A percentile compares a stretch with the other conserved stretches of the same genome.
Evolutionary conservation across 2,113 vertebrate genomes (phyloP).

Genomic region (Leptosomus discolor): DNA sequence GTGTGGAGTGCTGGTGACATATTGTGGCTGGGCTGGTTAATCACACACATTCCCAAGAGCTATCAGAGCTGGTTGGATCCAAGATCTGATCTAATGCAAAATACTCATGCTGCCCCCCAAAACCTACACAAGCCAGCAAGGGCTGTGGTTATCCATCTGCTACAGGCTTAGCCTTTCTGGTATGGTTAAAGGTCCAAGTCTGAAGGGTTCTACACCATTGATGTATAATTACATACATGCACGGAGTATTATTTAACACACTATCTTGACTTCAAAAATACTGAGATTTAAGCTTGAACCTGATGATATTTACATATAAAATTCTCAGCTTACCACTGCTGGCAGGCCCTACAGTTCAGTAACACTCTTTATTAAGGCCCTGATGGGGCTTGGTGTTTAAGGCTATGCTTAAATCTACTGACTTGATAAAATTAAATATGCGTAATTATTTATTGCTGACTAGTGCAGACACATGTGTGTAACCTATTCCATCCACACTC

Average conservation of each 20-base stretch:
- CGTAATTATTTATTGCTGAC: background rate
- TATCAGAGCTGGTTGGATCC: background rate
- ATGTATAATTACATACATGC: background rate
- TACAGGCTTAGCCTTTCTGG: background rate
- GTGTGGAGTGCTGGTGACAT: conserved; percentile 70
- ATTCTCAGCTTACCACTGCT: background rate
- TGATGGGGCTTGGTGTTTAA: background rate
- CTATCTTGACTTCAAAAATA: background rate
- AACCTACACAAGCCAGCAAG: background rate
- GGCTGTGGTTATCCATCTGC: background rate
- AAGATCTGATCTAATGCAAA: background rate
- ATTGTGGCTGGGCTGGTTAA: conserved; percentile 59
- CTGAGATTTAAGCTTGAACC: background rate
- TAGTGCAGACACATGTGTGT: background rate
- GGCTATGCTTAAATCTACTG: background rate
- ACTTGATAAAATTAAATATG: background rate
- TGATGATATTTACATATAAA: background rate
- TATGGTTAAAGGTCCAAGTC: background rate
- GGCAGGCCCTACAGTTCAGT: background rate
- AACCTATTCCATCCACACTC: background rate
- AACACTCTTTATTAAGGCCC: background rate
- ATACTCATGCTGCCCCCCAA: background rate
- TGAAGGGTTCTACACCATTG: background rate
- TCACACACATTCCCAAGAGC: conserved; percentile 27
- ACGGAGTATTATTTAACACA: background rate